A percentile compares a stretch with the other conserved stretches of the same genome.
Evolutionary conservation across 2,797 vertebrate genomes (phyloP).

Genomic region (Graptemys geographica): DNA sequence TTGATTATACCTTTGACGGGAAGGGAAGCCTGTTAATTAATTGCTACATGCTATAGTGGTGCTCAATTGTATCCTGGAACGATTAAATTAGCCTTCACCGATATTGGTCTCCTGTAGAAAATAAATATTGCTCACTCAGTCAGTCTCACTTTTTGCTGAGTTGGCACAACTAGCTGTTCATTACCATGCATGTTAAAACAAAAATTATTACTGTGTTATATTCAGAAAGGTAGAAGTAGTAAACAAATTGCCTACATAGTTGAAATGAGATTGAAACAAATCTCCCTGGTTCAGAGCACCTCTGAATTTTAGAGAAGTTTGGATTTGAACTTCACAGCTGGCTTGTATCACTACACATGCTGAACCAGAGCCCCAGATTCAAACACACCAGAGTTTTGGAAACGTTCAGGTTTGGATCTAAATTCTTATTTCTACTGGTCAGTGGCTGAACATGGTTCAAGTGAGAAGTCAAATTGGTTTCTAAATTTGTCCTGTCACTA

Average conservation of each 20-base stretch:
- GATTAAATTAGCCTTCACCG: constrained; percentile 61
- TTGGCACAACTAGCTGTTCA: constrained; percentile 23
- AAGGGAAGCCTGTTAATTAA: constrained; percentile 81
- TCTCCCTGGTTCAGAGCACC: not conserved
- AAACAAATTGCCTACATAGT: constrained; percentile 18
- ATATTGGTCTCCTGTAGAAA: constrained; percentile 59
- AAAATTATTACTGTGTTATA: constrained; percentile 9
- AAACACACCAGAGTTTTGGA: not conserved
- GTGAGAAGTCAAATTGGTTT: not conserved
- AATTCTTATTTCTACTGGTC: not conserved
- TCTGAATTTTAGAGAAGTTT: not conserved
- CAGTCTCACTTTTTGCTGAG: constrained; percentile 38
- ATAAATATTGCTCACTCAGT: constrained; percentile 58
- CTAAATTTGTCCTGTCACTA: not conserved
- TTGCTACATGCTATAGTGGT: constrained; percentile 67
- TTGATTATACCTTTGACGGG: constrained; percentile 79
- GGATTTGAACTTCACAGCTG: not conserved
- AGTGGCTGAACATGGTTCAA: not conserved
- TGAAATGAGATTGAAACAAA: not conserved
- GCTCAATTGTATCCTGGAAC: constrained; percentile 73
- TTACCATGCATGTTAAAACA: not conserved
- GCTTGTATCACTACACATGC: rapidly evolving
- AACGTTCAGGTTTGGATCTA: not conserved
- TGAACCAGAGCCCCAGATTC: not conserved
- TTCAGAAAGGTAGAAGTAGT: not conserved